Evolutionary conservation across 2,113 vertebrate species (phyloP).

Genomic region (Zeus faber): DNA sequence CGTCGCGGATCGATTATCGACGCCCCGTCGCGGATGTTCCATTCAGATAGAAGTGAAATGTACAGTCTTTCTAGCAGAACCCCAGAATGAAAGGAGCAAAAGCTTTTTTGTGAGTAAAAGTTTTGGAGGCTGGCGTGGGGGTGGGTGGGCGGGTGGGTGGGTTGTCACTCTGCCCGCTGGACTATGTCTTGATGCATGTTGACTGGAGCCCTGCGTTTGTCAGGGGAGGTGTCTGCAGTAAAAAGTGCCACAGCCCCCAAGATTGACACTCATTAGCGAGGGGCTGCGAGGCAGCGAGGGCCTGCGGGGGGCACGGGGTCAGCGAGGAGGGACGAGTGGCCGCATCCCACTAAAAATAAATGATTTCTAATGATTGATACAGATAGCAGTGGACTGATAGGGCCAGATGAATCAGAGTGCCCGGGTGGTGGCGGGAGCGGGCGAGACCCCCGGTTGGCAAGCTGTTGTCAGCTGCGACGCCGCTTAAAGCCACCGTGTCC

Average conservation of each 20-base stretch:
- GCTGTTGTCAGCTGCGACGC: conserved; percentile 71
- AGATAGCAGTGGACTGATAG: conserved; percentile 73
- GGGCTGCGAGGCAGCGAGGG: conserved; percentile 51
- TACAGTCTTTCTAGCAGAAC: neutral
- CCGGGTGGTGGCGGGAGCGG: conserved; percentile 44
- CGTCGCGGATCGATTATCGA: neutral
- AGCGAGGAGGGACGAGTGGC: conserved; percentile 55
- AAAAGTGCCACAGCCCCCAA: conserved; percentile 74
- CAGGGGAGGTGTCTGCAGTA: conserved; percentile 78
- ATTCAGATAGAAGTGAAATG: neutral
- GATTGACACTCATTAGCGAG: conserved; percentile 80
- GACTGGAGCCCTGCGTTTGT: conserved; percentile 79
- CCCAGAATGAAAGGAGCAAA: neutral
- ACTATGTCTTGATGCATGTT: conserved; percentile 70
- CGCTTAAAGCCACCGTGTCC: conserved; percentile 60
- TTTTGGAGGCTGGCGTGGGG: conserved; percentile 29
- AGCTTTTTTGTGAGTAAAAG: conserved; percentile 34
- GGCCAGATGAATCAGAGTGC: conserved; percentile 60
- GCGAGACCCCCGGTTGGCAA: conserved; percentile 72
- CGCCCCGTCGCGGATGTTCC: neutral
- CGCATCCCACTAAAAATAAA: conserved; percentile 80
- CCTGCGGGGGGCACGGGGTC: conserved; percentile 53
- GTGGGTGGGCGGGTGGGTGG: conserved; percentile 19
- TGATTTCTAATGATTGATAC: conserved; percentile 78
- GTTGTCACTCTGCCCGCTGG: conserved; percentile 64